Percentiles rank a stretch among this genome's conserved stretches.
phyloP scores from a whole-genome alignment of 2,113 vertebrate species.

The Pterocles burchelli region DNA sequence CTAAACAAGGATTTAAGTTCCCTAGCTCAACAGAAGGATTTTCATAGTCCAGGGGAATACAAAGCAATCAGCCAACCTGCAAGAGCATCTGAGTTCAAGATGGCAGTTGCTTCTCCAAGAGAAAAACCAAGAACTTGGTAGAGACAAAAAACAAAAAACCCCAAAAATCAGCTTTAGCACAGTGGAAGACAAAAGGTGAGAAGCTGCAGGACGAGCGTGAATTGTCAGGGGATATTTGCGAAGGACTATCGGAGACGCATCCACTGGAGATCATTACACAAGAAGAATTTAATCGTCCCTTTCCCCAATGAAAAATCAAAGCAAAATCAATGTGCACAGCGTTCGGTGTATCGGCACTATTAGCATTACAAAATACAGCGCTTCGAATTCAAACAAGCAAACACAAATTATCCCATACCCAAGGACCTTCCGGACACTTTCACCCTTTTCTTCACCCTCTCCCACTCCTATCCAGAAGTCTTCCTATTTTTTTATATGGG shows the following conservation, averaged over 20 bases:
- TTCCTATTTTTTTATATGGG: not conserved
- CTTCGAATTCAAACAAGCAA: not conserved
- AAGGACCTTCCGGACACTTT: not conserved
- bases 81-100: not conserved
- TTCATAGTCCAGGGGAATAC: not conserved
- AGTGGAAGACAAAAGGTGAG: not conserved
- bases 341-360: not conserved
- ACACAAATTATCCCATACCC: not conserved
- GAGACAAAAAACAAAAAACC: not conserved
- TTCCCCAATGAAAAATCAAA: not conserved
- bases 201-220: not conserved
- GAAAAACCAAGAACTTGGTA: not conserved
- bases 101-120: not conserved
- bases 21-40: constrained; percentile 32
- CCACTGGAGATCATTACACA: accelerated
- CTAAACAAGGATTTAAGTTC: constrained; percentile 36
- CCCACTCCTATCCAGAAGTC: not conserved
- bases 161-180: not conserved
- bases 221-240: not conserved
- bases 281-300: not conserved
- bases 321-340: not conserved
- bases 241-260: not conserved
- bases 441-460: not conserved
- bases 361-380: not conserved
- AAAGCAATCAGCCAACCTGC: constrained; percentile 29